Evolutionary conservation across 2,113 vertebrate genomes (phyloP), one percentile per base, ranked within the genome.

Genomic region (Tragelaphus strepsiceros): DNA sequence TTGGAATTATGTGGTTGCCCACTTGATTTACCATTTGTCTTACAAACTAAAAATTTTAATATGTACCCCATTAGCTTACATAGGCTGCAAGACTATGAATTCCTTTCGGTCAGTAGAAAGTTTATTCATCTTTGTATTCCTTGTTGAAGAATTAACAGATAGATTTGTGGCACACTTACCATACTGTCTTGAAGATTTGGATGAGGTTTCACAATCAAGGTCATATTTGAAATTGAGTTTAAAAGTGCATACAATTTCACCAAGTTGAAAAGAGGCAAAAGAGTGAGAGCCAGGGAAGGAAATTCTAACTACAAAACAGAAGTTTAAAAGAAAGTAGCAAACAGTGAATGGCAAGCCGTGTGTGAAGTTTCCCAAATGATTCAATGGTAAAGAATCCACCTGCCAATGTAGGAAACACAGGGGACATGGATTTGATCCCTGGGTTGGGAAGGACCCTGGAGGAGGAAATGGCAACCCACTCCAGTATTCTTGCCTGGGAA

Each of bases 31-130:
- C 96, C 96, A 81, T 26, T 84, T 62, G 2, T 56, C 58, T 92
- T 97, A 56, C 6, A 77, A 97, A 94, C 92, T 53, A 96, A 96
- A 95, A 89, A 80, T 71, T 39, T 39, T 74, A 74, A 84, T 51
- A 87, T 51, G 81, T 53, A 85, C 8, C 32, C 26, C 30, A 62
- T 81, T 91, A 95, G n/a, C 10, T 96, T 94, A 71, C 2, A 86
- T 22, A 71, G 32, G 32, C 28, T 46, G 91, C 28, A 80, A 43
- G n/a, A 46, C 30, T 71, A 80, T 83, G 53, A 89, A 91, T 0
- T 2, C 8, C 32, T 89, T 94, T 64, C n/a, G 10, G 28, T 53
- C 3, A 13, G 43, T 21, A 30, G 11, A 92, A 80, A 62, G 39
- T 80, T 88, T 93, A 54, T 96, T 39, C 51, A 95, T 49, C 53